A percentile compares a stretch with the other conserved stretches of the same genome.
Evolutionary conservation across 2,797 vertebrate genomes (phyloP).

Genomic region (Salarias fasciatus): DNA sequence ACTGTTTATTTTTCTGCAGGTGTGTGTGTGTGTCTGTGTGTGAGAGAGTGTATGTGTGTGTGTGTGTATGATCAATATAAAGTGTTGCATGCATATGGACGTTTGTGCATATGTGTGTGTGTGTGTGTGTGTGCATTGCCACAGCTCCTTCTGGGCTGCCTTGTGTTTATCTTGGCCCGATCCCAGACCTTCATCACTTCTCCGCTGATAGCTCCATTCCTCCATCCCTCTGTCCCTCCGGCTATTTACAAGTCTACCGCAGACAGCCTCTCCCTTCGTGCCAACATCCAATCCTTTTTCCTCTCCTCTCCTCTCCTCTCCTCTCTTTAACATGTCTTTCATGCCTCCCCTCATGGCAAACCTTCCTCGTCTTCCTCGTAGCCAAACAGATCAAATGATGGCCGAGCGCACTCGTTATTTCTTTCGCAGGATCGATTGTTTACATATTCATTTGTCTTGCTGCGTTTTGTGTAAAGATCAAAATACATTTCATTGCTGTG

Average conservation of each 20-base stretch:
- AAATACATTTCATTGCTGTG: slow-evolving; percentile 7
- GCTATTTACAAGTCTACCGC: slow-evolving; percentile 82
- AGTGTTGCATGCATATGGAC: too few relatives aligned
- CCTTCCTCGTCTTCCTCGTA: slow-evolving; percentile 19
- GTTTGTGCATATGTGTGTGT: slow-evolving; percentile 8
- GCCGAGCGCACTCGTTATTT: slow-evolving; percentile 35
- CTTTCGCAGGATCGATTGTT: slow-evolving; percentile 28
- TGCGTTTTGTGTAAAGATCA: background rate
- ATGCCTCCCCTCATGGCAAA: slow-evolving; percentile 8
- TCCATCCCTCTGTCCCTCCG: slow-evolving; percentile 74
- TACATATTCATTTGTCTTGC: slow-evolving; percentile 7
- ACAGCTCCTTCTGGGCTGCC: slow-evolving; percentile 72
- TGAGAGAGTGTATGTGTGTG: background rate
- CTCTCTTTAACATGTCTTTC: too few relatives aligned
- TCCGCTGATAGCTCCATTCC: slow-evolving; percentile 82
- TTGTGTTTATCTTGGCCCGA: slow-evolving; percentile 84
- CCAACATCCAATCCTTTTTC: slow-evolving; percentile 75
- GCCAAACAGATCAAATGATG: slow-evolving; percentile 33
- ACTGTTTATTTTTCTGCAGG: slow-evolving; percentile 60
- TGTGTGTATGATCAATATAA: background rate
- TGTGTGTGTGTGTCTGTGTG: slow-evolving; percentile 40
- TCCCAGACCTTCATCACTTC: slow-evolving; percentile 84
- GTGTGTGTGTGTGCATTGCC: slow-evolving; percentile 12
- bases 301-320: slow-evolving; percentile 12
- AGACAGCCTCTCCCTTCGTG: slow-evolving; percentile 75